Percentiles rank a stretch among this genome's conserved stretches.
phyloP scores from a whole-genome alignment of 2,888 invertebrate species.

The Xanthia icteritia region DNA sequence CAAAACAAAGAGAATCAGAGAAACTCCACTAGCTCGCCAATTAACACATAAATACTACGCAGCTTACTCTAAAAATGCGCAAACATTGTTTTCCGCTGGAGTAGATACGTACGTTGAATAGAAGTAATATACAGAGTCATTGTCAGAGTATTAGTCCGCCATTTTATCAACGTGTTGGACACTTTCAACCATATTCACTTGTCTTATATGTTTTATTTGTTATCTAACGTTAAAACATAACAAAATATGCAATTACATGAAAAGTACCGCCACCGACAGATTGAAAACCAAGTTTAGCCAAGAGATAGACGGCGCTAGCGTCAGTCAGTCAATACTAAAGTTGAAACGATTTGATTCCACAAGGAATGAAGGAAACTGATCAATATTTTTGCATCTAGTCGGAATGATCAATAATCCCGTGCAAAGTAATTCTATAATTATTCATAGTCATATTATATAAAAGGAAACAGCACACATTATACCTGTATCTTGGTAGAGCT shows the following conservation, averaged over 20 bases:
- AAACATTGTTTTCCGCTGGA: constrained; percentile 1
- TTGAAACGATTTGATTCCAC: constrained; percentile 46
- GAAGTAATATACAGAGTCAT: neutral
- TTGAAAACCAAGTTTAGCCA: constrained; percentile 68
- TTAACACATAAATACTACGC: neutral
- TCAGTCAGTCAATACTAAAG: constrained; percentile 78
- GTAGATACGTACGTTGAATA: constrained; percentile 9
- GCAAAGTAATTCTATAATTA: constrained; percentile 12
- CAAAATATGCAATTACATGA: constrained; percentile 65
- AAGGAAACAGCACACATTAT: constrained; percentile 47
- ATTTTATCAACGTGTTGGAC: constrained; percentile 65
- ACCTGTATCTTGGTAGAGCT: constrained; percentile 72
- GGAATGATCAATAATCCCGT: constrained; percentile 23
- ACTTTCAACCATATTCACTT: constrained; percentile 36
- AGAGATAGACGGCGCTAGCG: constrained; percentile 85
- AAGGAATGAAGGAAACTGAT: constrained; percentile 37
- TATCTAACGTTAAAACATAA: constrained; percentile 18
- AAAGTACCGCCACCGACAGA: constrained; percentile 81
- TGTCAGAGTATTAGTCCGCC: constrained; percentile 60
- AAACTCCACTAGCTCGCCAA: neutral
- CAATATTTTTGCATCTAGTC: constrained; percentile 58
- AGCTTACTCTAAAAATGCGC: neutral
- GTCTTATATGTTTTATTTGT: neutral
- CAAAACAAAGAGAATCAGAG: neutral
- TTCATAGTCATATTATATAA: constrained; percentile 12